A percentile compares a stretch with the other conserved stretches of the same genome.
phyloP scores from a whole-genome alignment of 2,113 vertebrate genomes.

The Gymnobelideus leadbeateri region DNA sequence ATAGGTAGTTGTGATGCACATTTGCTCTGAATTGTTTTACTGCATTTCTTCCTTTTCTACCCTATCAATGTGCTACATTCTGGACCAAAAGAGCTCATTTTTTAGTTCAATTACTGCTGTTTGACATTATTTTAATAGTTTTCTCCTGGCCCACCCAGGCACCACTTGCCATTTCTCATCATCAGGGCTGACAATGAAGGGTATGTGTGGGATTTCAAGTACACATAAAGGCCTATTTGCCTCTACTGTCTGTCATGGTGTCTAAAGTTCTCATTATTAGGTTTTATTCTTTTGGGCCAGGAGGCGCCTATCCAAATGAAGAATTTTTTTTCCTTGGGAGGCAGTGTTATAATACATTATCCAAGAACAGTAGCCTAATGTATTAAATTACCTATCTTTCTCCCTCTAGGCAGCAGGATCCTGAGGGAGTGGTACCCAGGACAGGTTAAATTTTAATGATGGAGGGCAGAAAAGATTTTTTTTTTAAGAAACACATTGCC shows the following conservation, averaged over 20 bases:
- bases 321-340: not conserved
- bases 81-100: not conserved
- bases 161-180: not conserved
- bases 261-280: slow-evolving; percentile 7
- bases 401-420: not conserved
- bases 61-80: not conserved
- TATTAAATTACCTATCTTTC: not conserved
- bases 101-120: not conserved
- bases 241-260: not conserved
- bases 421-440: not conserved
- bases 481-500: not conserved
- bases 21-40: not conserved
- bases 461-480: not conserved
- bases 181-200: not conserved
- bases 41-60: not conserved
- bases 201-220: not conserved
- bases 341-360: not conserved
- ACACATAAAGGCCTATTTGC: no score
- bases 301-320: not conserved
- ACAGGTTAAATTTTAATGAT: not conserved
- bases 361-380: not conserved
- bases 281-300: not conserved
- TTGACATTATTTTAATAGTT: not conserved
- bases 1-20: not conserved
- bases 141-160: not conserved